Percentiles rank a stretch among this genome's conserved stretches.
Evolutionary conservation across 2,888 invertebrate genomes (phyloP).

Genomic region (Mythimna impura): DNA sequence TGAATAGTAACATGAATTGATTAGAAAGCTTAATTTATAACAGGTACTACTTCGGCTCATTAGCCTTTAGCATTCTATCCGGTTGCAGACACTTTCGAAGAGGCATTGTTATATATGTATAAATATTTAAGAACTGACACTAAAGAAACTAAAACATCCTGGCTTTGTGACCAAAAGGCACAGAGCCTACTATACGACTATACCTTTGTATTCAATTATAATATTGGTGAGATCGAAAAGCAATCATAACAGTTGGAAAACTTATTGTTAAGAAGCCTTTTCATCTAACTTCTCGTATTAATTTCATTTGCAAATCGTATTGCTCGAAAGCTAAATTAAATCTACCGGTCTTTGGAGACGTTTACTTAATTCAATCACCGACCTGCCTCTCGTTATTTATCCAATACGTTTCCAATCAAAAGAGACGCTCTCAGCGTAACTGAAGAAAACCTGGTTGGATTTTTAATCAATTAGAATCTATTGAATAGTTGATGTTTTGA

Average conservation of each 20-base stretch:
- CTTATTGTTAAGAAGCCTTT: not conserved
- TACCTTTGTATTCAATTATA: conserved; percentile 3
- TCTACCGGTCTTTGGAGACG: conserved; percentile 26
- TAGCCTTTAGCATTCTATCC: not conserved
- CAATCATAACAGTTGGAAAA: conserved; percentile 10
- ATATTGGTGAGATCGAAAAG: conserved; percentile 1
- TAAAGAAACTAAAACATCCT: not conserved
- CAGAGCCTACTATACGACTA: not conserved
- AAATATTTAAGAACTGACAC: conserved; percentile 13
- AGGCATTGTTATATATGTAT: conserved; percentile 2
- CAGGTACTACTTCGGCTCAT: not conserved
- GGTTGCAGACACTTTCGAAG: not conserved
- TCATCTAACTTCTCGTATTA: not conserved
- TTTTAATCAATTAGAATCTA: conserved; percentile 50
- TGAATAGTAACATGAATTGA: conserved; percentile 6
- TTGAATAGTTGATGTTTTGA: conserved; percentile 42
- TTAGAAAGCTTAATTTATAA: conserved; percentile 20
- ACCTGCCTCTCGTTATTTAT: conserved; percentile 40
- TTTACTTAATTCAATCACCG: conserved; percentile 42
- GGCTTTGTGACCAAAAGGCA: not conserved
- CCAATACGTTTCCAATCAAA: conserved; percentile 37
- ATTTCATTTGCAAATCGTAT: conserved; percentile 23
- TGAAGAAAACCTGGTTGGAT: conserved; percentile 16
- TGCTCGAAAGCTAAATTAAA: conserved; percentile 28
- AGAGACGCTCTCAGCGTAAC: conserved; percentile 19